phyloP scores from a whole-genome alignment of 1,140 invertebrate species.

The Mamestra configurata region DNA sequence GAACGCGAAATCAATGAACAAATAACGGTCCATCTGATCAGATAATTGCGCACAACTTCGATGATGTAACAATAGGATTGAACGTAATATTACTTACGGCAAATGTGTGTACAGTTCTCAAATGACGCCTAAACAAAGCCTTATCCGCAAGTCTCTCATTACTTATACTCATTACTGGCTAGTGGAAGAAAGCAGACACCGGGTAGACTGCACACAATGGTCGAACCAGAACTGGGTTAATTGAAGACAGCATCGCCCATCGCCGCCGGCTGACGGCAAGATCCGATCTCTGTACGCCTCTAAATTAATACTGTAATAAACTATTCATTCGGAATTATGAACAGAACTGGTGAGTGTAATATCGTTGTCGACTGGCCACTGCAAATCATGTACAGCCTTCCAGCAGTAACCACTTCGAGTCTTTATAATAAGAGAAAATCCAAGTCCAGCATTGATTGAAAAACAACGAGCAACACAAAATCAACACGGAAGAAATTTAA shows the following conservation, averaged over 20 bases:
- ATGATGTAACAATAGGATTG: slow-evolving; percentile 53
- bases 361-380: not conserved
- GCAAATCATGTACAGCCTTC: not conserved
- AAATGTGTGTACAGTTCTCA: slow-evolving; percentile 70
- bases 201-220: slow-evolving; percentile 79
- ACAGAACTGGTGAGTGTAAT: slow-evolving; percentile 41
- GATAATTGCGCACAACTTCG: slow-evolving; percentile 37
- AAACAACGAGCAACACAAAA: not conserved
- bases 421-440: not conserved
- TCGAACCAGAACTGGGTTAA: slow-evolving; percentile 80
- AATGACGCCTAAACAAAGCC: slow-evolving; percentile 73
- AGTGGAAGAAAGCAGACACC: slow-evolving; percentile 84
- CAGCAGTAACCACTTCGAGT: not conserved
- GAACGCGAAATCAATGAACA: not conserved
- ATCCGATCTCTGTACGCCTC: slow-evolving; percentile 71
- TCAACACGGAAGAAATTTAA: not conserved
- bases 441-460: not conserved
- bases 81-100: slow-evolving; percentile 70
- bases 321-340: slow-evolving; percentile 65
- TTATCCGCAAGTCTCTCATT: slow-evolving; percentile 65
- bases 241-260: slow-evolving; percentile 79
- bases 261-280: slow-evolving; percentile 70
- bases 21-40: slow-evolving; percentile 17
- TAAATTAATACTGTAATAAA: slow-evolving; percentile 76
- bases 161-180: slow-evolving; percentile 76